Evolutionary conservation across 2,797 vertebrate genomes (phyloP).

Genomic region (Darevskia mixta): DNA sequence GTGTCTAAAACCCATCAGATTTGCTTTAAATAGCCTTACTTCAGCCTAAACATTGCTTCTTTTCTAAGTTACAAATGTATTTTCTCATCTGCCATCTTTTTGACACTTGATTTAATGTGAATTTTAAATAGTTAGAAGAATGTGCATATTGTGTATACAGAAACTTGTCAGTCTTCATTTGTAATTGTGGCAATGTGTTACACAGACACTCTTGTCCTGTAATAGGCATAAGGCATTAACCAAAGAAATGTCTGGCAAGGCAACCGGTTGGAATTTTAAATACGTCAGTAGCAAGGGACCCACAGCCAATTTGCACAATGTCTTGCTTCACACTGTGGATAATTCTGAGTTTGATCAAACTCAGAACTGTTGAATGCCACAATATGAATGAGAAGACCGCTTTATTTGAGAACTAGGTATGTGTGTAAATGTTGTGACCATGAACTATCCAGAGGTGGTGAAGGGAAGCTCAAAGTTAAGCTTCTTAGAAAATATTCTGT

Average conservation of each 20-base stretch:
- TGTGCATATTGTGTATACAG: neutral
- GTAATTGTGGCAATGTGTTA: neutral
- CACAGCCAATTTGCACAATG: fast-evolving
- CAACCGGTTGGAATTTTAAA: neutral
- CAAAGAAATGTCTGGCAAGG: neutral
- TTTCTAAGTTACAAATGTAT: fast-evolving
- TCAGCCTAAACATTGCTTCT: neutral
- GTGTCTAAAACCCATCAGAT: neutral
- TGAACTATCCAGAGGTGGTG: neutral
- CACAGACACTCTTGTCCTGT: fast-evolving
- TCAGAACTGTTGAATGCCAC: neutral
- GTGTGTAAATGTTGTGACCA: neutral
- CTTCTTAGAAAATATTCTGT: neutral
- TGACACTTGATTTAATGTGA: slow-evolving; percentile 25
- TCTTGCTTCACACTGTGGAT: neutral
- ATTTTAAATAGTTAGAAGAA: neutral
- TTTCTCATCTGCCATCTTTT: neutral
- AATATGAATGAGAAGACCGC: neutral
- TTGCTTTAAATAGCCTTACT: neutral
- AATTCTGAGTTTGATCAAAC: neutral
- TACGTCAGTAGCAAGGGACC: neutral
- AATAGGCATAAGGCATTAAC: fast-evolving
- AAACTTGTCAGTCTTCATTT: neutral
- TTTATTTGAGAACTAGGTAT: neutral
- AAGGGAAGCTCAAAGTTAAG: neutral